Evolutionary conservation across 2,888 invertebrate species (phyloP), one percentile per base, ranked within the genome.

Genomic region (Mythimna vitellina): DNA sequence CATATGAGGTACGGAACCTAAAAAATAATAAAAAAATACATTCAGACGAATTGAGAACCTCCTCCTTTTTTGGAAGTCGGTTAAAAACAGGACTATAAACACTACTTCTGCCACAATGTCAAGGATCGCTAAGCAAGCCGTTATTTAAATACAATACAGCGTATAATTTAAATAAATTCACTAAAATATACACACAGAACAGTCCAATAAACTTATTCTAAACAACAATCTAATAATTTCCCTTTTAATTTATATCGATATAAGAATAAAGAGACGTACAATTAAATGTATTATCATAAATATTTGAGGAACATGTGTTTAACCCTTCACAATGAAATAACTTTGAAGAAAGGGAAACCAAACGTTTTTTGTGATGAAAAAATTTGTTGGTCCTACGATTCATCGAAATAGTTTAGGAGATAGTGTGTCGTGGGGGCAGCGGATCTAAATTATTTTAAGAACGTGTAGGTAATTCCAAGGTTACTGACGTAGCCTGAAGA

Each of bases 221-320:
- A 76, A 63, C 38, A 8, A 63, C 38, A 25, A 25, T 32, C 54
- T 20, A 38, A 65, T 65, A 75, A 49, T 22, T 56, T 29, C 49
- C n/a, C 22, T 73, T 62, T 73, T 69, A 74, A 79, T 73, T 82
- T 73, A 81, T 73, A 75, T 76, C 75, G 66, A 75, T 84, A 72
- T 73, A 78, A 63, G 71, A 68, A 65, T 67, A 46, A n/a, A 63
- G 57, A 77, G 88, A 88, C 85, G 78, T 90, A 79, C 83, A 91
- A 91, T 91, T 90, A 91, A 87, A 86, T 71, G 67, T 82, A 88
- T 90, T 90, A 90, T 87, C 86, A 87, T 87, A 86, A 89, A 81
- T 81, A 81, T 81, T 83, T 80, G 68, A 73, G 67, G 74, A 85
- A 84, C 87, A 83, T 86, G 65, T 88, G 79, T 86, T 87, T 86